Base-by-base conservation (phyloP, 2,797 vertebrate species). In the Argentina silus region DNA sequence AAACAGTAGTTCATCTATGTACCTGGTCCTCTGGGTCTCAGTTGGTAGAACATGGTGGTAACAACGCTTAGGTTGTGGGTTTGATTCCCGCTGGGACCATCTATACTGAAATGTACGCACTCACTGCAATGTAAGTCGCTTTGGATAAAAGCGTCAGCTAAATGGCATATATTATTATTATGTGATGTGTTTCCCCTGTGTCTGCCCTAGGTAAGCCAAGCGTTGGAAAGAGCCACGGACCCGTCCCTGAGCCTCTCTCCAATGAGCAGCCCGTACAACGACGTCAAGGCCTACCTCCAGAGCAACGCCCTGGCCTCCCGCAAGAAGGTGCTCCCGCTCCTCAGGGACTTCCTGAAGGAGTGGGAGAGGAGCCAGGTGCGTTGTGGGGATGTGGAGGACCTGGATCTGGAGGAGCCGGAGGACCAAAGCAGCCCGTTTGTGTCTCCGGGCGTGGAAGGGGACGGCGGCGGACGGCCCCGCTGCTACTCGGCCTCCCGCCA, bases 311-410 rank as follows among this genome's bases (percentile, higher is more conserved):
- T 86, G 45, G 92, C 91, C 0, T 83, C 94, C 0, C 89, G 95
- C 1, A 96, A 96, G 84, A 94, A 94, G 70, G 86, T 95, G 0
- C 83, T 96, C 57, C 95, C 95, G 53, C 53, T 96, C 69, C 81
- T 96, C 57, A 78, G 85, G 80, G 90, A 90, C 76, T 90, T 92
- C 72, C 86, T 95, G 53, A 81, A 69, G 53, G 83, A 85, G 63
- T 69, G 70, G 67, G 86, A 83, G 60, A 67, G 57, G 14, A 83
- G 75, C 67, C 68, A 61, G 19, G 66, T 69, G 72, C 77, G 67
- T 21, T n/a, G 27, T 9, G 64, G 77, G 63, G 61, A 55, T 17
- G 62, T 44, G 7, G 71, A 73, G 42, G 83, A 78, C 69, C 51
- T 81, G 43, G 88, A 36, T 1, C 27, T 36, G 27, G 71, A 73